Evolutionary conservation across 2,797 vertebrate species (phyloP), one percentile per base, ranked within the genome.

Genomic region (Sebastolobus alascanus): DNA sequence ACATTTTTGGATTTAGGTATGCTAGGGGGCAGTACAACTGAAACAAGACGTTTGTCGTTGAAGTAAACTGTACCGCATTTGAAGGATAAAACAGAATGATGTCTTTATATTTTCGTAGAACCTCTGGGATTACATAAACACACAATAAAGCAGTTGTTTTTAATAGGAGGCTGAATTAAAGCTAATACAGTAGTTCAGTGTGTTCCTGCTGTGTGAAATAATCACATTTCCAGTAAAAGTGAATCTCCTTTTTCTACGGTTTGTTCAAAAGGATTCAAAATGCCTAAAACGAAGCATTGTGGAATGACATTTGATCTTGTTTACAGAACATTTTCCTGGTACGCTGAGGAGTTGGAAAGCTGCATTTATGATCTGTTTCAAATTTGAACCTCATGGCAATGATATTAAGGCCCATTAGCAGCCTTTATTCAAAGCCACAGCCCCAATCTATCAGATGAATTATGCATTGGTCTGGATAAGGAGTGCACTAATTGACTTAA

Each of bases 391-490:
- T 77, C 56, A 43, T 77, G 61, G 77, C 37, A 61, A 83, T 79
- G 82, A 91, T 93, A 93, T 91, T 88, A 92, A 85, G 86, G 73
- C 52, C 92, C 92, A 95, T 95, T 96, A 95, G 87, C 73, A 59
- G 87, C 87, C 91, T 91, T 94, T 87, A 85, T 92, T 94, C 90
- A 93, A 94, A 94, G 87, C 92, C 91, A 91, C 92, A 93, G 85
- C 85, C 85, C 84, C 83, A 87, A 90, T 94, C 90, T 94, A 92
- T 93, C 94, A 87, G 81, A 94, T 95, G 84, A 95, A 95, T 95
- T 92, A 96, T 96, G 92, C 93, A 96, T 95, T 85, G 89, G 90
- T 93, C 88, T 95, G 92, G 87, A 93, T 89, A 84, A 88, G 82
- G 84, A 92, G 87, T 85, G 89, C 83, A 86, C 89, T 94, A 92